Percentiles rank a stretch among this genome's conserved stretches.
phyloP scores from a whole-genome alignment of 2,797 vertebrate genomes.

The Pipistrellus nathusii region DNA sequence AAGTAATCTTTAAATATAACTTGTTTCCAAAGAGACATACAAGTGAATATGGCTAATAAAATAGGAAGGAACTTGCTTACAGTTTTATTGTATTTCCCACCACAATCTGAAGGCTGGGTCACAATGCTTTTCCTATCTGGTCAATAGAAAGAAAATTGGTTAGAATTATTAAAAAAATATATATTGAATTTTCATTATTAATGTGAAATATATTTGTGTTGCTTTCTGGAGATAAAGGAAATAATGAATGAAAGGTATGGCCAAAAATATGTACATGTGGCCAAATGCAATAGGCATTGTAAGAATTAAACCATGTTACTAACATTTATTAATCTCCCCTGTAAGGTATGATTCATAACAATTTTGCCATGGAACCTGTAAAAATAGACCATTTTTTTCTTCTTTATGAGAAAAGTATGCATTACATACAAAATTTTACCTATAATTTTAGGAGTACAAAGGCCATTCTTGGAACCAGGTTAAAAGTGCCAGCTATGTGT shows the following conservation, averaged over 20 bases:
- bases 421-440: background rate
- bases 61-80: slow-evolving; percentile 59
- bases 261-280: background rate
- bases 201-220: slow-evolving; percentile 5
- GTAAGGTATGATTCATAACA: background rate
- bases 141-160: slow-evolving; percentile 62
- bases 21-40: background rate
- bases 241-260: background rate
- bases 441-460: background rate
- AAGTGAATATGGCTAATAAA: slow-evolving; percentile 1
- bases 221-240: background rate
- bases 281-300: background rate
- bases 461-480: background rate
- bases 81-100: slow-evolving; percentile 39
- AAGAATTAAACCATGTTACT: background rate
- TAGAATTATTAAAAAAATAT: slow-evolving; percentile 51
- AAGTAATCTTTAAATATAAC: background rate
- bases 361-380: background rate
- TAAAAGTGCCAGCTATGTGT: background rate
- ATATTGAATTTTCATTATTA: slow-evolving; percentile 11
- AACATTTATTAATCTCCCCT: background rate
- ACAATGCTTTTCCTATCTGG: slow-evolving; percentile 61
- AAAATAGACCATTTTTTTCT: background rate
- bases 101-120: slow-evolving; percentile 21
- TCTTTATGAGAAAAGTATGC: background rate